Evolutionary conservation across 2,797 vertebrate species (phyloP).

Genomic region (Sarcoramphus papa): DNA sequence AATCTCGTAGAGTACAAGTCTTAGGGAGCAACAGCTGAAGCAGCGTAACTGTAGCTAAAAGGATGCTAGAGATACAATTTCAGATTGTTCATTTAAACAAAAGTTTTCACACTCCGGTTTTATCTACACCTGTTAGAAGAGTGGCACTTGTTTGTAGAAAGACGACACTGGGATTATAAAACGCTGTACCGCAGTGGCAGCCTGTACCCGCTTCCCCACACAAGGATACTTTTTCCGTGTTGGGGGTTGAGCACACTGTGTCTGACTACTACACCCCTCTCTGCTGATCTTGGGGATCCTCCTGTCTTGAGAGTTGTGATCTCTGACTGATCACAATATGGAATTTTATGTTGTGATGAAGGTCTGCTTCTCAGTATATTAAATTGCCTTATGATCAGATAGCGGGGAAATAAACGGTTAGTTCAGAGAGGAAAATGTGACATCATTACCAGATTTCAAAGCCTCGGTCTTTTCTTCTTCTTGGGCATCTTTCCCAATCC

Average conservation of each 20-base stretch:
- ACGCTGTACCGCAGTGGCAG: fast-evolving
- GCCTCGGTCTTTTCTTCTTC: constrained; percentile 95
- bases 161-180: background rate
- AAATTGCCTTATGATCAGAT: background rate
- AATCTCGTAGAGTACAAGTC: background rate
- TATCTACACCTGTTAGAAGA: background rate
- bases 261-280: background rate
- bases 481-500: constrained; percentile 94
- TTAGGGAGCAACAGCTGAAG: background rate
- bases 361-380: background rate
- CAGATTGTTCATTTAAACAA: background rate
- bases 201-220: fast-evolving
- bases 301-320: background rate
- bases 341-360: background rate
- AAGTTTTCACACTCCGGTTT: background rate
- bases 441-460: constrained; percentile 84
- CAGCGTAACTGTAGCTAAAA: background rate
- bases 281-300: background rate
- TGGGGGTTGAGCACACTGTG: background rate
- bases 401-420: background rate
- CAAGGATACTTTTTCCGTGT: background rate
- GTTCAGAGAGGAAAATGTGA: background rate
- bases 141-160: background rate
- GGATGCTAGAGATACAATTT: background rate
- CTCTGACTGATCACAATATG: background rate